These are phyloP conservation scores for Pseudeuparius sepicola DNA, from an alignment of 2,888 invertebrate species.

Conservation along the genomic window DNA sequence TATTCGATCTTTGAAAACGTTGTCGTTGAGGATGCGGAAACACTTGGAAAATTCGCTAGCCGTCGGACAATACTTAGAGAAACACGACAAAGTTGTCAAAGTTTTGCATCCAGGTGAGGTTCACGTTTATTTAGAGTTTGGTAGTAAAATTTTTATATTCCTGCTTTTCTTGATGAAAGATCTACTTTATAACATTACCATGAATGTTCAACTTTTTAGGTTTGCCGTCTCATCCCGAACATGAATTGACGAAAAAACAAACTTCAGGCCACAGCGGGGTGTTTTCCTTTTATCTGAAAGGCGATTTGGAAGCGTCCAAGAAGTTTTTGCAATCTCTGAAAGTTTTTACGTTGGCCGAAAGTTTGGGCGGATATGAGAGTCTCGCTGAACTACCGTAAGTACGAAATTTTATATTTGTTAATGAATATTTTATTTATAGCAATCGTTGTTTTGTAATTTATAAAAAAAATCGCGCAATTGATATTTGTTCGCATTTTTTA, in stretches of 20 bases:
- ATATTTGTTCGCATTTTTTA: too few species aligned
- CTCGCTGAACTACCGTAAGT: slow-evolving; percentile 89
- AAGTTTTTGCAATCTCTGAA: slow-evolving; percentile 67
- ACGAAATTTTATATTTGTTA: slow-evolving; percentile 5
- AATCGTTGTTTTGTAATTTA: slow-evolving; percentile 8
- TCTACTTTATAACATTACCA: too few species aligned
- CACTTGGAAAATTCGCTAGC: slow-evolving; percentile 70
- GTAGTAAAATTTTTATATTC: background rate
- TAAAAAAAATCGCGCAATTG: too few species aligned
- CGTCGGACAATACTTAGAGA: slow-evolving; percentile 73
- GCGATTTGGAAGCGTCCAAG: slow-evolving; percentile 59
- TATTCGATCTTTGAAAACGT: slow-evolving; percentile 86
- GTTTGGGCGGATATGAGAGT: slow-evolving; percentile 91
- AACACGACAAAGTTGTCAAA: slow-evolving; percentile 66
- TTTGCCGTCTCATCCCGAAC: slow-evolving; percentile 77
- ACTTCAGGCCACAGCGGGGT: slow-evolving; percentile 85
- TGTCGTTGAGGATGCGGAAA: slow-evolving; percentile 83
- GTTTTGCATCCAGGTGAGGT: slow-evolving; percentile 66
- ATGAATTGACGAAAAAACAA: slow-evolving; percentile 69
- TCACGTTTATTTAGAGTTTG: too few species aligned
- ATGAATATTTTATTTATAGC: background rate
- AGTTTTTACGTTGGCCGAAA: slow-evolving; percentile 82
- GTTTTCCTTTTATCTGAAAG: slow-evolving; percentile 79
- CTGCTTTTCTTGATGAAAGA: too few species aligned
- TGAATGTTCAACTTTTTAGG: slow-evolving; percentile 44